Conservation (phyloP, 2,888 invertebrate species). For the Melangyna quadrimaculata region DNA sequence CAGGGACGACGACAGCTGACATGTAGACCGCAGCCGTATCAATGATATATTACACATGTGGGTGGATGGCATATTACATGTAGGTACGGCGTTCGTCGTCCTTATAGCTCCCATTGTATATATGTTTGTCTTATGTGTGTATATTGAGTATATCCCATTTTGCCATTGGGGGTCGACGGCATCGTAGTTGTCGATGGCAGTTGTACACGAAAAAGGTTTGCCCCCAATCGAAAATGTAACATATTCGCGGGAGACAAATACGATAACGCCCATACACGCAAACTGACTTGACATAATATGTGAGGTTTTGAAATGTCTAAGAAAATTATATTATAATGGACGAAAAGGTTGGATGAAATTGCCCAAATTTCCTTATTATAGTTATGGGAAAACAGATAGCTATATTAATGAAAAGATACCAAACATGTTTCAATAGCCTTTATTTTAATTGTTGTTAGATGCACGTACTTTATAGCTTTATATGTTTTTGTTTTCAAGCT, state of each 20-base stretch:
- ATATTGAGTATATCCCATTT: background rate
- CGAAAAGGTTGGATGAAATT: background rate
- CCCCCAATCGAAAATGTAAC: conserved; percentile 57
- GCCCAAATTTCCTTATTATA: background rate
- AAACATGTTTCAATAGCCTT: too few relatives aligned
- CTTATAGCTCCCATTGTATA: background rate
- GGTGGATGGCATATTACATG: conserved; percentile 57
- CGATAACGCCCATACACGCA: conserved; percentile 20
- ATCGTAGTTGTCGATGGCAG: conserved; percentile 57
- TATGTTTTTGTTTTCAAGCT: too few relatives aligned
- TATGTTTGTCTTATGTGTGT: too few relatives aligned
- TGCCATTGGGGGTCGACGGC: conserved; percentile 30
- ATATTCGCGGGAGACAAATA: conserved; percentile 57
- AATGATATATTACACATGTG: conserved; percentile 69
- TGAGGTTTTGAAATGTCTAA: conserved; percentile 4
- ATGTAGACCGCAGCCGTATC: conserved; percentile 64
- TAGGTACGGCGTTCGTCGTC: background rate
- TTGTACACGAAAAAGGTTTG: conserved; percentile 70
- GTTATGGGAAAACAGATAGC: too few relatives aligned
- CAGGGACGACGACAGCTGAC: conserved; percentile 67
- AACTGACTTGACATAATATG: background rate
- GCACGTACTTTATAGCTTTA: too few relatives aligned
- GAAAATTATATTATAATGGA: background rate
- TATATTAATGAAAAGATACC: too few relatives aligned
- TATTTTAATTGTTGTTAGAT: too few relatives aligned